Base-by-base conservation (phyloP, 2,797 vertebrate species). In the Gymnothorax javanicus region DNA sequence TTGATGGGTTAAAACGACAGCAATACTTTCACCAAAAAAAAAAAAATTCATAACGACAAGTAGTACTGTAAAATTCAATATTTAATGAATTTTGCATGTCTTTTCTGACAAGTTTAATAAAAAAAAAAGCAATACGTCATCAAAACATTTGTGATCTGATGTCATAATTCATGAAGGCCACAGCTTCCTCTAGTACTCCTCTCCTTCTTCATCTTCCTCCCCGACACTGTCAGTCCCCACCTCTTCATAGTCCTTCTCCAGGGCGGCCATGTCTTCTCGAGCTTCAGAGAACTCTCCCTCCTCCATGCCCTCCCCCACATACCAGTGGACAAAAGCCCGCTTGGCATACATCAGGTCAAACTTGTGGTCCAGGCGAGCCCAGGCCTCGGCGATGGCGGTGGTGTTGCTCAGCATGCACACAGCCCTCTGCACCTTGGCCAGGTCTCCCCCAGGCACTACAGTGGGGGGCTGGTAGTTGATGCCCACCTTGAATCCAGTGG, bases 391-490 rank as follows among this genome's bases (percentile, higher is more conserved):
- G 60, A 91, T 91, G 88, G 91, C 91, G 0, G 96, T 97, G 86
- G 96, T 97, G 95, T 97, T 97, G 94, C 96, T 97, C 93, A 97
- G 93, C 97, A 97, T 97, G 91, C 97, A 97, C 90, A 97, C 97
- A 1, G 97, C 96, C 73, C 94, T 94, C 87, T 94, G 93, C 0
- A 94, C 94, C 86, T 94, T 94, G 86, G 94, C 94, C 4, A 96
- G 90, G 89, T 95, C 94, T 0, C 93, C 93, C 0, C 95, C 94
- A 52, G 94, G 93, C 59, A 96, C 94, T 87, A 87, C 94, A 0
- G 94, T 95, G 0, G 94, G 95, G 3, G 95, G 94, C 89, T 96
- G 94, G 87, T 95, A 95, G 83, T 95, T 95, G 91, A 95, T 95
- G 87, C 94, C 95, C 64, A 96, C 94, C 95, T 96, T 95, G 89